Evolutionary conservation across 1,140 invertebrate species (phyloP).

Genomic region (Cephus cinctus): DNA sequence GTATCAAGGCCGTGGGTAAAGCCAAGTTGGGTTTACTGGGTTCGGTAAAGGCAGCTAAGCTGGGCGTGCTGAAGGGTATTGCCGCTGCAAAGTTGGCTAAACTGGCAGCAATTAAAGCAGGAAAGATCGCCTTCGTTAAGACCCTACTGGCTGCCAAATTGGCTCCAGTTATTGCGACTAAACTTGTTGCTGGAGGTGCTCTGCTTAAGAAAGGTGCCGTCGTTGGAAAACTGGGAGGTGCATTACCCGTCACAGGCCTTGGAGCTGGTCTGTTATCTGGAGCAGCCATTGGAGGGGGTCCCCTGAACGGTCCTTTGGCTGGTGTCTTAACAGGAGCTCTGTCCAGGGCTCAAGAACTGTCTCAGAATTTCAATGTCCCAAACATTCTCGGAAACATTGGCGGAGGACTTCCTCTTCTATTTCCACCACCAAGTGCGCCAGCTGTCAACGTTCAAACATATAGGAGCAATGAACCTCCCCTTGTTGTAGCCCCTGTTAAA

Average conservation of each 20-base stretch:
- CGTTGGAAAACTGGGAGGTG: background rate
- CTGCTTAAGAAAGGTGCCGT: background rate
- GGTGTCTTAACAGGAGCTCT: too few relatives aligned
- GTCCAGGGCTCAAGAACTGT: too few relatives aligned
- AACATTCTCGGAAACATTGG: background rate
- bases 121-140: background rate
- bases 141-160: conserved; percentile 1
- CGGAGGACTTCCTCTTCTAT: background rate
- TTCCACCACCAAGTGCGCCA: background rate
- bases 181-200: background rate
- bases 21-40: background rate
- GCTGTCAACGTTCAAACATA: background rate
- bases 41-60: background rate
- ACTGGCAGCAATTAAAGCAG: background rate
- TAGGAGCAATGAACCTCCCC: background rate
- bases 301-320: too few relatives aligned
- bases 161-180: background rate
- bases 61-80: background rate
- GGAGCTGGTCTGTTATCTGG: too few relatives aligned
- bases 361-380: too few relatives aligned
- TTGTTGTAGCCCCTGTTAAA: background rate
- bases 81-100: background rate
- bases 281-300: too few relatives aligned
- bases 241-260: too few relatives aligned
- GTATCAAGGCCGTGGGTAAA: background rate